Evolutionary conservation across 2,113 vertebrate species (phyloP).

Genomic region (Bufo bufo): DNA sequence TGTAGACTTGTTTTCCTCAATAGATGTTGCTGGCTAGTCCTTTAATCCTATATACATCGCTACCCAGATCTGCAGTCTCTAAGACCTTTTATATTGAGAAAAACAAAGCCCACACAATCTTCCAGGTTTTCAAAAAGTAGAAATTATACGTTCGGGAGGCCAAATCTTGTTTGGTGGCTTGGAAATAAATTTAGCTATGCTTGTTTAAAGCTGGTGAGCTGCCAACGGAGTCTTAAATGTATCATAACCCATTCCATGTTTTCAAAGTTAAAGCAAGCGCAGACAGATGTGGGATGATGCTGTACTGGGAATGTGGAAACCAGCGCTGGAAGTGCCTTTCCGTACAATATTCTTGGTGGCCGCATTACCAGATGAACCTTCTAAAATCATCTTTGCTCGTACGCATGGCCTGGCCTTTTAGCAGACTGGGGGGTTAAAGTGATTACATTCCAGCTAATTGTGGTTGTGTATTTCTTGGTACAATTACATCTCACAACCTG

Average conservation of each 20-base stretch:
- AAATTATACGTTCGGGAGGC: neutral
- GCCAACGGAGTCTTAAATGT: constrained; percentile 17
- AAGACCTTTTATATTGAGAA: neutral
- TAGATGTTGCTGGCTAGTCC: neutral
- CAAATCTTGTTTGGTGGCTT: constrained; percentile 36
- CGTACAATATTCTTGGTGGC: constrained; percentile 7
- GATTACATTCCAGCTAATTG: constrained; percentile 58
- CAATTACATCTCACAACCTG: constrained; percentile 56
- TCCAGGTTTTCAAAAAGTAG: neutral
- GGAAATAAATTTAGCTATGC: constrained; percentile 43
- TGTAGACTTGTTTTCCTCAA: neutral
- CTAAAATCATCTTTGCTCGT: constrained; percentile 42
- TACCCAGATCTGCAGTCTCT: neutral
- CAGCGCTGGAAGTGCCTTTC: neutral
- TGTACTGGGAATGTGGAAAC: neutral
- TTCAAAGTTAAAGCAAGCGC: constrained; percentile 2
- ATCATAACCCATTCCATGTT: constrained; percentile 31
- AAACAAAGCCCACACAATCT: neutral
- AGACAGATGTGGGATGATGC: constrained; percentile 29
- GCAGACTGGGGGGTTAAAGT: constrained; percentile 45
- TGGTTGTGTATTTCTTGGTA: constrained; percentile 42
- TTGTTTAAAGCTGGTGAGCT: constrained; percentile 43
- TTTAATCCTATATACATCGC: neutral
- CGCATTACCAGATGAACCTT: constrained; percentile 31
- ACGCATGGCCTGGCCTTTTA: constrained; percentile 22